Evolutionary conservation across 2,113 vertebrate genomes (phyloP), one percentile per base, ranked within the genome.

Genomic region (Microtus richardsoni): DNA sequence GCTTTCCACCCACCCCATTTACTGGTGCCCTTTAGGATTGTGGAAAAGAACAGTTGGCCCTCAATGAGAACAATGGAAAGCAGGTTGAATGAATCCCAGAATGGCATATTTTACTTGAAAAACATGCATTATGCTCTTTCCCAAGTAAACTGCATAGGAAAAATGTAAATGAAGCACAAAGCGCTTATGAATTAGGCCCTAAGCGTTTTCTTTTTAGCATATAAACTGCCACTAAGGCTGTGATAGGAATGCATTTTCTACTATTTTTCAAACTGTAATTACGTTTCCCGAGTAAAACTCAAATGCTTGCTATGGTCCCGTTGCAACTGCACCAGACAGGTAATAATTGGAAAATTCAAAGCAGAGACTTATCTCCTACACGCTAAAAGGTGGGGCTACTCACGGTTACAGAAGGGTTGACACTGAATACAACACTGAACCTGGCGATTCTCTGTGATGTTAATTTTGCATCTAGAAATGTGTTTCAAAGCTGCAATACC

Each of bases 301-400:
- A 91, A 96, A 98, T 91, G 96, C 93, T 97, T 97, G 95, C 96
- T 98, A 94, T 92, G 94, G 95, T 98, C 95, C 97, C 97, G 93
- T 97, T 97, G 97, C 97, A 98, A 96, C 96, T 90, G 70, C 96
- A 97, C 93, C 93, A 98, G 97, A 96, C 96, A 98, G 97, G 97
- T 98, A 98, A 97, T 98, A 98, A 98, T 96, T 98, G 96, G 97
- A 98, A 98, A 98, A 97, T 97, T 97, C 98, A 97, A 95, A n/a
- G 87, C 83, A 30, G 83, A 93, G 84, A 83, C 98, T 98, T 98
- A 97, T 98, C 96, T 98, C 92, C 97, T 95, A 93, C 94, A 66
- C 58, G 93, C 86, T 98, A 96, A 97, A 97, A 97, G 90, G 74
- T 93, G 94, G 91, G 90, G 87, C 95, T 97, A 93, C 96, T 92